A percentile compares a stretch with the other conserved stretches of the same genome.
Conservation (phyloP, 2,888 invertebrate genomes). For the Seira ritae region DNA sequence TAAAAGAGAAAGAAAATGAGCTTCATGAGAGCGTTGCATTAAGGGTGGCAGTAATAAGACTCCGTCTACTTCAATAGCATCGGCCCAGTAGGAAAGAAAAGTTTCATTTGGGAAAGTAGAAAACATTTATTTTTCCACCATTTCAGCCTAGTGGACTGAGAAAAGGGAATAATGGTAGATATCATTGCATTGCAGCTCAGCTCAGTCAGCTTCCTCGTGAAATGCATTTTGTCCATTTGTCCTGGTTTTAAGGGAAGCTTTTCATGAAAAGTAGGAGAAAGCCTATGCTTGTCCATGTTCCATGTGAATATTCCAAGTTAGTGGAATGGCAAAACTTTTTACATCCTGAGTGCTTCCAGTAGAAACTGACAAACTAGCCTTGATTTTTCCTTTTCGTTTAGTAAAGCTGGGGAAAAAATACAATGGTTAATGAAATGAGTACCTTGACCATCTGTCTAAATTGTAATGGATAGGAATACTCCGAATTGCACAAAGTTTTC, state of each 20-base stretch:
- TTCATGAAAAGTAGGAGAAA: not conserved
- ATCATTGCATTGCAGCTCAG: slow-evolving; percentile 5
- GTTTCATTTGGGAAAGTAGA: slow-evolving; percentile 7
- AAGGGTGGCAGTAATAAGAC: not conserved
- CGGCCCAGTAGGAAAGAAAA: not conserved
- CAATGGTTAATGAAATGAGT: too few relatives aligned
- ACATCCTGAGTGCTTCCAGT: not conserved
- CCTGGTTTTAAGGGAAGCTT: not conserved
- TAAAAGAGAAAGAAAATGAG: too few relatives aligned
- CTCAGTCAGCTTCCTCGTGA: not conserved
- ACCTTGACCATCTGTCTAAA: too few relatives aligned
- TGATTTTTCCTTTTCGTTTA: not conserved
- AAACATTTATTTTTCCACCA: slow-evolving; percentile 36
- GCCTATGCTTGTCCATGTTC: not conserved
- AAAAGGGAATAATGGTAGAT: slow-evolving; percentile 22
- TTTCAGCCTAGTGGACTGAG: slow-evolving; percentile 60
- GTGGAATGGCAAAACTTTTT: slow-evolving; percentile 2
- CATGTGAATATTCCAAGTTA: not conserved
- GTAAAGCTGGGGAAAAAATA: too few relatives aligned
- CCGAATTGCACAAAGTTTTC: too few relatives aligned
- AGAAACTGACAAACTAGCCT: slow-evolving; percentile 4
- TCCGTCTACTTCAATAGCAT: too few relatives aligned
- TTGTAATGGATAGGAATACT: too few relatives aligned
- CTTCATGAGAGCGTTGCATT: too few relatives aligned
- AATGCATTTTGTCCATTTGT: slow-evolving; percentile 1